phyloP scores from a whole-genome alignment of 2,888 invertebrate species.

The Nineta flava region DNA sequence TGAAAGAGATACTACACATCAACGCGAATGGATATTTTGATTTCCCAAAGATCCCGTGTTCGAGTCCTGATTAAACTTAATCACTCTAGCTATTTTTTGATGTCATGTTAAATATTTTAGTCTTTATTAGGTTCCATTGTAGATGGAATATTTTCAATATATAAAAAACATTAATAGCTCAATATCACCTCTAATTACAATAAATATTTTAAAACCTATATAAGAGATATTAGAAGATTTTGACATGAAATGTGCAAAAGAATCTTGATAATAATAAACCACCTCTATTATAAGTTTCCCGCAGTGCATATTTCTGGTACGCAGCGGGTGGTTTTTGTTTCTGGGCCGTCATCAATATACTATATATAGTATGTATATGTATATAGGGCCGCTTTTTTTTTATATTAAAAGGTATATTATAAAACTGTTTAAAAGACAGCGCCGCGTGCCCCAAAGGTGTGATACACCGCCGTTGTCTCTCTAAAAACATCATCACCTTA shows the following conservation, averaged over 20 bases:
- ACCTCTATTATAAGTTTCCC: not conserved
- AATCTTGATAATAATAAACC: not conserved
- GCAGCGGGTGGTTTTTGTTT: conserved; percentile 1
- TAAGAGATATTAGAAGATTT: not conserved
- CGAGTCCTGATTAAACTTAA: not conserved
- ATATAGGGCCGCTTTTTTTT: no score
- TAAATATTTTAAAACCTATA: not conserved
- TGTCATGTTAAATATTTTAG: not conserved
- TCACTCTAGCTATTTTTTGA: not conserved
- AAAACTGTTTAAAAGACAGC: not conserved
- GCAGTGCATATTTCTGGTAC: not conserved
- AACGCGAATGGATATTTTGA: no score
- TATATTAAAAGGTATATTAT: no score
- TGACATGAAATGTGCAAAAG: not conserved
- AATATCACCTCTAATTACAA: not conserved
- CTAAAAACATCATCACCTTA: not conserved
- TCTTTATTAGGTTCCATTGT: not conserved
- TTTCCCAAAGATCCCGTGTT: no score
- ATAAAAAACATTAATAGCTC: not conserved
- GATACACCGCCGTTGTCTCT: not conserved
- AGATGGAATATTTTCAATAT: not conserved
- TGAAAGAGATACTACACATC: no score
- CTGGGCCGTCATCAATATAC: not conserved
- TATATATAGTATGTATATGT: not conserved
- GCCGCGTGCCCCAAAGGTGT: conserved; percentile 2